Base-by-base conservation (phyloP, 2,888 invertebrate species). In the Eurytoma californica region DNA sequence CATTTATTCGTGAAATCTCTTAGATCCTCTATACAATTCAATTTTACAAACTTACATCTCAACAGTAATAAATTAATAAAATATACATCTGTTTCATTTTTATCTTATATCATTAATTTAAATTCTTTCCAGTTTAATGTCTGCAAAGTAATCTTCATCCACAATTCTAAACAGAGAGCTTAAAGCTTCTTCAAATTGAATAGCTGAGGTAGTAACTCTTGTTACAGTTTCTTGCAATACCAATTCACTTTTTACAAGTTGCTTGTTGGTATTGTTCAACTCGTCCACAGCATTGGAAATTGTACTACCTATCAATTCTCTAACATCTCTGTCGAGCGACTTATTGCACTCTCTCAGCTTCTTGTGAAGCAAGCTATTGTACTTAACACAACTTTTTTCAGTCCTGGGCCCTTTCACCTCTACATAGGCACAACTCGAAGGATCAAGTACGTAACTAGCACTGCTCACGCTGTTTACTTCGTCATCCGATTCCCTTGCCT, bases 401-500 rank as follows among this genome's bases (percentile, higher is more conserved):
- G 84, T 85, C 75, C 86, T 88, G 30, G 83, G 81, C 24, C 82
- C 80, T 82, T 85, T 89, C 30, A 87, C 86, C 39, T 88, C 88
- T 0, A 84, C 70, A 39, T 89, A 89, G 47, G 87, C 86, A 80
- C 90, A 90, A 20, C 84, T 85, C 20, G 88, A 85, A 5, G 86
- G 86, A 79, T 89, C 89, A 9, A 88, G 75, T 12, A 87, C 88
- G 79, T 87, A 87, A 58, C 88, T 88, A 3, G 87, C 81, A 65
- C 88, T 89, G 77, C 87, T 88, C 61, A 87, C 83, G 82, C 89
- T 90, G 75, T 81, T 79, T 72, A 61, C 78, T 73, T 83, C 90
- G 80, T 90, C 90, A 66, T 90, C 90, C 2, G 90, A 90, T 82
- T 90, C 90, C 30, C 87, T 87, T 24, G 90, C 90, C 83, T 90